Evolutionary conservation across 2,797 vertebrate species (phyloP), one percentile per base, ranked within the genome.

Genomic region (Tympanoctomys barrerae): DNA sequence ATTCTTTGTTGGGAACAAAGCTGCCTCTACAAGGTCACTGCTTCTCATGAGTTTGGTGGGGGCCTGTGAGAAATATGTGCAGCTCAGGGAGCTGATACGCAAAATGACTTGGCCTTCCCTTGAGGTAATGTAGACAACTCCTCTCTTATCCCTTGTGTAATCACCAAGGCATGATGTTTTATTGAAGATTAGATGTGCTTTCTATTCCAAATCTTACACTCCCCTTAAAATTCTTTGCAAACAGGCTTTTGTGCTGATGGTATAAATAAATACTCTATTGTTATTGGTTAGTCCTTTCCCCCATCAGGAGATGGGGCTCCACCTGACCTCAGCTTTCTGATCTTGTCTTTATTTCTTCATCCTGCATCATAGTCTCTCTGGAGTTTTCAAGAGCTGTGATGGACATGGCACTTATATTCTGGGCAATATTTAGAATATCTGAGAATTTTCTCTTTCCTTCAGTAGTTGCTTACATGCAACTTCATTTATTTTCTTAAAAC

Each of bases 401-500:
- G n/a, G 66, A 70, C 2, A 2, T 2, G 7, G 33, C 33, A 36
- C 7, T 70, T 70, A 73, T 62, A 87, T 95, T 93, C 80, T 89
- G 26, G 22, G 12, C 81, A 62, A 21, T 78, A 18, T 94, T 18
- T 82, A 62, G 73, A 77, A 31, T 80, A 80, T 49, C 46, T 84
- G 81, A 42, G 89, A 87, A 36, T 78, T 68, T 79, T 91, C 28
- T 92, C 42, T 95, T 88, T 85, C 57, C n/a, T 86, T 96, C 22
- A 39, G 26, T 24, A 85, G 46, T n/a, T 94, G 49, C 57, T 95
- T 85, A 22, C 39, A 59, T 64, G 28, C 85, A 94, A 78, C 22
- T 75, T 84, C 57, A 85, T 57, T 93, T 62, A 77, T 89, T 90
- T 94, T 90, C 19, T 89, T 70, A 71, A 92, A 87, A 75, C 0